phyloP scores from a whole-genome alignment of 2,888 invertebrate species.

The Orthonychiurus folsomi region DNA sequence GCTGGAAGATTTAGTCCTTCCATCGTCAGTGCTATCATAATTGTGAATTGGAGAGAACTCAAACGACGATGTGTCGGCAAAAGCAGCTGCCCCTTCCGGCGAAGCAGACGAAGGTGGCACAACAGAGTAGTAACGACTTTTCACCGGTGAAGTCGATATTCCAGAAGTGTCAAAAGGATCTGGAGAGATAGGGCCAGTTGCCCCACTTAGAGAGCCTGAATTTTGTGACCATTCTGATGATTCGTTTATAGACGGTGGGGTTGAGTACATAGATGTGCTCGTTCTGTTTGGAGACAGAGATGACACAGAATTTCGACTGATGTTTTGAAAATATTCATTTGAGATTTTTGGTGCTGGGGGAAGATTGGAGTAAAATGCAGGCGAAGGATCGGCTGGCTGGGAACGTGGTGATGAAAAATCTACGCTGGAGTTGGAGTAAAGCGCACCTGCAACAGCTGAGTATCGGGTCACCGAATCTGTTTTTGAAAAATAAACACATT shows the following conservation, averaged over 20 bases:
- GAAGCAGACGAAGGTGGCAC: constrained; percentile 27
- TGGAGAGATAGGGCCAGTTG: constrained; percentile 41
- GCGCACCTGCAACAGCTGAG: neutral
- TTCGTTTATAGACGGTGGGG: constrained; percentile 24
- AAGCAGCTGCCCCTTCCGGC: neutral
- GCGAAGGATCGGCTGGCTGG: constrained; percentile 9
- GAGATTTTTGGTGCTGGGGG: constrained; percentile 1
- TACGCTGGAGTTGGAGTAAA: constrained; percentile 1
- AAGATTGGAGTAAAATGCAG: constrained; percentile 12
- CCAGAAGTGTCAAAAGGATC: constrained; percentile 63
- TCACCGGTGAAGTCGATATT: constrained; percentile 40
- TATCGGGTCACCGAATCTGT: neutral
- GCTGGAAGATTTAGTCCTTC: constrained; percentile 12
- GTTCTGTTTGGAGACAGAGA: constrained; percentile 4
- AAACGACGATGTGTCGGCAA: neutral
- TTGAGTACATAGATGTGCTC: constrained; percentile 19
- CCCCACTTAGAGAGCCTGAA: constrained; percentile 22
- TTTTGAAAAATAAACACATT: no score
- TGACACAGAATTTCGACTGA: neutral
- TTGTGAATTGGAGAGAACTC: neutral
- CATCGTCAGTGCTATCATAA: constrained; percentile 9
- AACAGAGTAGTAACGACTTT: constrained; percentile 33
- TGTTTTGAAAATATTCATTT: constrained; percentile 11
- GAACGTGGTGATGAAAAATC: neutral
- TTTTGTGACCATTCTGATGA: constrained; percentile 31